Conservation (phyloP, 2,888 invertebrate species). For the Lymantria monacha region DNA sequence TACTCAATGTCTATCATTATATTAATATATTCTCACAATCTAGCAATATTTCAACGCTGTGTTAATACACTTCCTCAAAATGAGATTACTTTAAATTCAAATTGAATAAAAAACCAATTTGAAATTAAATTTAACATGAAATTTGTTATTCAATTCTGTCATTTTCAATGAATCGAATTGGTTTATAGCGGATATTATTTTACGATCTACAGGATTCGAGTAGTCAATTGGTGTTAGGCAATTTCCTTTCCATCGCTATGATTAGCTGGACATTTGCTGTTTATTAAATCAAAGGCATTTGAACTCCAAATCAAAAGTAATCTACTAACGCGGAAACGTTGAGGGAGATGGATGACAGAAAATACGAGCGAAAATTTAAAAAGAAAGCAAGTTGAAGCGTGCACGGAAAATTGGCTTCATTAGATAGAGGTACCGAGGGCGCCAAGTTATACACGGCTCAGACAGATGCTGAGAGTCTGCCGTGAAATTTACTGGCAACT, state of each 20-base stretch:
- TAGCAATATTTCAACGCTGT: too few relatives aligned
- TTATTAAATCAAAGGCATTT: slow-evolving; percentile 69
- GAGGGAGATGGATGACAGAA: slow-evolving; percentile 77
- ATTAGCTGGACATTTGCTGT: slow-evolving; percentile 37
- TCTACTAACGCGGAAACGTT: slow-evolving; percentile 70
- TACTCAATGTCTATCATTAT: too few relatives aligned
- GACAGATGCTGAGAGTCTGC: slow-evolving; percentile 21
- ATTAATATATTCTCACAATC: too few relatives aligned
- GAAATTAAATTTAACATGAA: slow-evolving; percentile 3
- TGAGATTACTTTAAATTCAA: not conserved
- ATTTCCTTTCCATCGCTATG: slow-evolving; percentile 14
- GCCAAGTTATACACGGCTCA: slow-evolving; percentile 47
- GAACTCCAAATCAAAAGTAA: slow-evolving; percentile 78
- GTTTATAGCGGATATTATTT: slow-evolving; percentile 16
- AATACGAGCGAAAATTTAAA: slow-evolving; percentile 77
- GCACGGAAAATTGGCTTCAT: slow-evolving; percentile 79
- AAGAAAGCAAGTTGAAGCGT: slow-evolving; percentile 72
- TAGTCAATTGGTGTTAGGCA: slow-evolving; percentile 11
- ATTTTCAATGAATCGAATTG: slow-evolving; percentile 7
- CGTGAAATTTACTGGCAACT: slow-evolving; percentile 6
- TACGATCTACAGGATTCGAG: slow-evolving; percentile 8
- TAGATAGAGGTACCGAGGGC: slow-evolving; percentile 63
- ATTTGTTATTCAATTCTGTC: slow-evolving; percentile 7
- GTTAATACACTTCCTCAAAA: too few relatives aligned
- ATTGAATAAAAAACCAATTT: not conserved